Base-by-base conservation (phyloP, 2,797 vertebrate species). In the Loris lydekkerianus region DNA sequence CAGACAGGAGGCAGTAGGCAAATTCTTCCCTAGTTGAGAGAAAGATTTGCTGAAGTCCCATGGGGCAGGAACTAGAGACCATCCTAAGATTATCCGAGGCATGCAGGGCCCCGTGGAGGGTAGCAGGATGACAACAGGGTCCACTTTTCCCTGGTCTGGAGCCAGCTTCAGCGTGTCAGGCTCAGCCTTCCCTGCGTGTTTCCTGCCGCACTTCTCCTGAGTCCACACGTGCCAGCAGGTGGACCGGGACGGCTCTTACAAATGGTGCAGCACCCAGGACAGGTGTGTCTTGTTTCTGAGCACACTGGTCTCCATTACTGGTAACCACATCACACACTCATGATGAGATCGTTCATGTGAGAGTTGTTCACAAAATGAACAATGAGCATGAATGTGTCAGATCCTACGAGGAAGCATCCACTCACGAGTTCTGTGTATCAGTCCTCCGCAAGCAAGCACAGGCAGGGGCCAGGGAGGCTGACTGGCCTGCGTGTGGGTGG, bases 401-500 rank as follows among this genome's bases (percentile, higher is more conserved):
- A 15, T 69, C 56, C 43, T 31, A 21, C 53, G 6, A 43, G 67
- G 53, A 43, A 31, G 15, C 14, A 4, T 3, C 25, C 58, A 17
- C 46, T 46, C 18, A 8, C 20, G 29, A 27, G 58, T 58, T 15
- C 3, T 25, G 9, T 15, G 5, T 5, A 0, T 6, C 3, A 3
- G 6, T 83, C 27, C 31, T 88, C 27, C 27, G 11, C 46, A 31
- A 34, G 29, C 1, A 0, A 75, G 67, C 21, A 63, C 34, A 25
- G n/a, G 25, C 31, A 17, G 23, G 43, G 34, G 40, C 18, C 5
- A 2, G 53, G 2, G 2, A 80, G 21, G 10, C 27, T 15, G 29
- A 9, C 10, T 49, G 58, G 25, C 29, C 53, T 14, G 70, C 7
- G 15, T 9, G 15, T 14, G 31, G 3, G 31, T 8, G 14, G 3